Evolutionary conservation across 2,113 vertebrate species (phyloP).

Genomic region (Sturnira hondurensis): DNA sequence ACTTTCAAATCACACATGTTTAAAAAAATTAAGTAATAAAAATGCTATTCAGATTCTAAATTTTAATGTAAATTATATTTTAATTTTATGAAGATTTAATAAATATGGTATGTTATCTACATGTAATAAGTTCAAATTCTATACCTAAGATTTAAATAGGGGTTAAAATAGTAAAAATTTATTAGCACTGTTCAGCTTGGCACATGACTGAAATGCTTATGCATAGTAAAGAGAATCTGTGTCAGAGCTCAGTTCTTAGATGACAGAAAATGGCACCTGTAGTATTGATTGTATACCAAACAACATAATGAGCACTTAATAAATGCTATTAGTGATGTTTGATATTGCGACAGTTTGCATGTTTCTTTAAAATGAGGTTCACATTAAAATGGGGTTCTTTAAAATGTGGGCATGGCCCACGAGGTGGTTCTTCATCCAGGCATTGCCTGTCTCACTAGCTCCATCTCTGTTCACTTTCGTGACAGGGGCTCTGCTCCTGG

Average conservation of each 20-base stretch:
- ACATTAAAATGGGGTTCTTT: neutral
- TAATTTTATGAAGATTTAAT: neutral
- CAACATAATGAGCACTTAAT: neutral
- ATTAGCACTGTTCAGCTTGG: neutral
- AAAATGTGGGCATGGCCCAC: neutral
- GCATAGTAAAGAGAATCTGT: neutral
- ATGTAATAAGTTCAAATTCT: neutral
- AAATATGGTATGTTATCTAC: neutral
- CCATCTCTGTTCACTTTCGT: neutral
- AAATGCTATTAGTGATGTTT: neutral
- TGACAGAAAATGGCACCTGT: neutral
- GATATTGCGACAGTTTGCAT: neutral
- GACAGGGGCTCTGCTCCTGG: neutral
- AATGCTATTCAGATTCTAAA: neutral
- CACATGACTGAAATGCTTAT: neutral
- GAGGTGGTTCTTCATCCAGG: neutral
- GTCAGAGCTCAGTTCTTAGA: neutral
- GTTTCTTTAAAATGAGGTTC: neutral
- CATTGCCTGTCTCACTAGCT: neutral
- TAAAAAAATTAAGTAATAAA: neutral
- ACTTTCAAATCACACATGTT: neutral
- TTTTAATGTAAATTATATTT: neutral
- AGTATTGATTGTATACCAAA: neutral
- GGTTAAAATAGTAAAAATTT: neutral
- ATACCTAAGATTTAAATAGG: neutral